Evolutionary conservation across 1,140 invertebrate genomes (phyloP), one percentile per base, ranked within the genome.

Genomic region (Tetragonula clypearis): DNA sequence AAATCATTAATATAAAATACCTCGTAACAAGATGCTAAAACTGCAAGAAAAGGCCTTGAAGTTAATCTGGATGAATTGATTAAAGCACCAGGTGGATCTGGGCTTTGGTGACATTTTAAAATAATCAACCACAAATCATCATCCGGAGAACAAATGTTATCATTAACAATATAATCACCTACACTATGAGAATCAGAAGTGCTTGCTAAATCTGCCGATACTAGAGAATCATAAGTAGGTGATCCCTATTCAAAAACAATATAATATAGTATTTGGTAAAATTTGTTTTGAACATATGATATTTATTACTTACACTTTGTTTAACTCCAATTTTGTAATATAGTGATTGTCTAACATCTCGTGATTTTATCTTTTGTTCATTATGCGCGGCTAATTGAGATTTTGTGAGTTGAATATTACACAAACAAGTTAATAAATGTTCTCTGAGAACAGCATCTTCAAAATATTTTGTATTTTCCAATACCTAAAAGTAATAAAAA

Each of bases 21-120:
- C 94, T 97, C 96, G 89, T 97, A 97, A 92, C 96, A 96, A 71
- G 96, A 96, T 35, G 96, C 96, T 15, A 97, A 93, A 65, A 97
- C 94, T 41, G 96, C 95, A 5, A 97, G 92, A 74, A 97, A 90
- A 0, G 96, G 96, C 84, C 95, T 95, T 35, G 95, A 93, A 77
- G 95, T 95, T 15, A 94, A 74, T 30, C 95, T 94, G 12, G 96
- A 96, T 12, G 96, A 96, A 58, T 95, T 95, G 0, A 97, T 88
- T 23, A 97, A 92, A 53, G 96, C 95, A 49, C 95, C 95, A 2
- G 96, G 96, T 69, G 96, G 96, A 93, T 97, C 96, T 87, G 96
- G 96, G 76, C 96, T 96, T 58, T 96, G 96, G 89, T 97, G 96
- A 88, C 96, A 97, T 49, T 95, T 95, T 11, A 96, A 95, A 72